Evolutionary conservation across 2,888 invertebrate species (phyloP).

Genomic region (Mesopsocus fuscifrons): DNA sequence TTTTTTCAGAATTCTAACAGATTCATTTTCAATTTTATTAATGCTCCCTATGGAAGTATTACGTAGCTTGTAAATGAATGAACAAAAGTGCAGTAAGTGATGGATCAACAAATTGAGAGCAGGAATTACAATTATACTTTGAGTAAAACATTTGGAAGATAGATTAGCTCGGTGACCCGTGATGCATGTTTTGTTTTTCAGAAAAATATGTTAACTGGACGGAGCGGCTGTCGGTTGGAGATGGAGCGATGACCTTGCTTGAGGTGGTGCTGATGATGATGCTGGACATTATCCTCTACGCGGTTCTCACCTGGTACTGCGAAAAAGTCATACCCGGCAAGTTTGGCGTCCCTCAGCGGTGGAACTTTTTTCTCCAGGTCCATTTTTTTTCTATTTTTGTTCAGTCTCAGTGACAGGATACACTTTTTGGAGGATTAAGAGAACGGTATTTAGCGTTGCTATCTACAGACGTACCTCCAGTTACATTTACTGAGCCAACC

Average conservation of each 20-base stretch:
- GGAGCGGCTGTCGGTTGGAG: conserved; percentile 19
- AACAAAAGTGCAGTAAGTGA: too few relatives aligned
- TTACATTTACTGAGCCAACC: conserved; percentile 23
- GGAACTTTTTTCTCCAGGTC: conserved; percentile 43
- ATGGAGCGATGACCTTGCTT: conserved; percentile 21
- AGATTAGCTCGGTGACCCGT: too few relatives aligned
- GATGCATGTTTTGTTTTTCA: too few relatives aligned
- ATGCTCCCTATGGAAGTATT: too few relatives aligned
- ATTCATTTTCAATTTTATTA: too few relatives aligned
- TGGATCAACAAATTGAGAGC: too few relatives aligned
- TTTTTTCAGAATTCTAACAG: too few relatives aligned
- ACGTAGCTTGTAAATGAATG: too few relatives aligned
- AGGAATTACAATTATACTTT: too few relatives aligned
- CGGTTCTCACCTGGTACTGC: conserved; percentile 36
- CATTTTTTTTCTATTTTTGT: conserved; percentile 6
- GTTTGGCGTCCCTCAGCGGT: conserved; percentile 44
- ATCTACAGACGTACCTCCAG: too few relatives aligned
- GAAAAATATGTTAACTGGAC: conserved; percentile 23
- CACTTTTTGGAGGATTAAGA: not conserved
- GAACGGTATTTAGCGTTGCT: too few relatives aligned
- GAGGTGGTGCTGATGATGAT: conserved; percentile 30
- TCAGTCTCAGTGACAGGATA: not conserved
- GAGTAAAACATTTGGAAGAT: too few relatives aligned
- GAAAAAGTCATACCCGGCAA: conserved; percentile 43
- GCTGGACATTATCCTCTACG: conserved; percentile 30